Conservation (phyloP, 2,797 vertebrate species). For the Hapalemur alaotrensis region DNA sequence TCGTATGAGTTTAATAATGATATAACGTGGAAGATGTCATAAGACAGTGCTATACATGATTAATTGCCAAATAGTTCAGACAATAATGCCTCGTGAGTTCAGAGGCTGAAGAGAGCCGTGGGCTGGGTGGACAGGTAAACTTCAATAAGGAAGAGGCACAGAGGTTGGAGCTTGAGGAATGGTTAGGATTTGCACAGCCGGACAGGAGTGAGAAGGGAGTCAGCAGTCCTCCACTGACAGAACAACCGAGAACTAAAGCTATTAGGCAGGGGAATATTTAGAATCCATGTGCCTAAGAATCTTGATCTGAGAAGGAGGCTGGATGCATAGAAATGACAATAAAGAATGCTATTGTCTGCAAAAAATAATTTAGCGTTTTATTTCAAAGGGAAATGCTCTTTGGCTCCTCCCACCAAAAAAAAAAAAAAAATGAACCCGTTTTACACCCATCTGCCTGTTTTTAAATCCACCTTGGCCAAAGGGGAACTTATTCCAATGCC, state of each 20-base stretch:
- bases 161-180: background rate
- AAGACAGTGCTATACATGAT: constrained; percentile 4
- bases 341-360: background rate
- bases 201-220: background rate
- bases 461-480: background rate
- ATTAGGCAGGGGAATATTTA: background rate
- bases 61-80: constrained; percentile 22
- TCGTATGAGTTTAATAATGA: constrained; percentile 49
- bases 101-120: background rate
- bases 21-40: constrained; percentile 13
- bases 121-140: background rate
- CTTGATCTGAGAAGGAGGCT: background rate
- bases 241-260: background rate
- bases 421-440: background rate
- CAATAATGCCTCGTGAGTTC: constrained; percentile 2
- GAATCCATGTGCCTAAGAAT: background rate
- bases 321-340: background rate
- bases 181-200: background rate
- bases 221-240: background rate
- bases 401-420: background rate
- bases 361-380: constrained; percentile 31
- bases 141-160: constrained; percentile 19
- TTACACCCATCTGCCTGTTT: background rate
- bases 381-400: background rate
- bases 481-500: background rate